A percentile compares a stretch with the other conserved stretches of the same genome.
phyloP scores from a whole-genome alignment of 2,797 vertebrate genomes.

The Gymnoscopelus braueri region DNA sequence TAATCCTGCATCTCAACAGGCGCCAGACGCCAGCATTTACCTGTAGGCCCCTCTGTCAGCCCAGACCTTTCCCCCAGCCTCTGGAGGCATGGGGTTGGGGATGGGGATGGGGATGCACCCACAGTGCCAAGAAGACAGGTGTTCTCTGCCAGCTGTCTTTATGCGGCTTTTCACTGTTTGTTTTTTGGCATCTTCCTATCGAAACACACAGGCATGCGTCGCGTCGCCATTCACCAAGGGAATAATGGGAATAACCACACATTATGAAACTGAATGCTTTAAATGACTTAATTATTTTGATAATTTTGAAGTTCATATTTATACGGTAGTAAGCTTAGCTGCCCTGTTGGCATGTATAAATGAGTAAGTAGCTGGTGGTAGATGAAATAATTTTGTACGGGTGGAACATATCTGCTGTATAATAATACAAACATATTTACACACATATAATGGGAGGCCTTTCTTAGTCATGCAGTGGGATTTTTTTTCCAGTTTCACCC shows the following conservation, averaged over 20 bases:
- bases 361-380: background rate
- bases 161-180: conserved; percentile 37
- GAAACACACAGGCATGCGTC: conserved; percentile 47
- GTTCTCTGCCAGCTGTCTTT: conserved; percentile 78
- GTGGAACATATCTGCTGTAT: too few relatives aligned
- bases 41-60: conserved; percentile 74
- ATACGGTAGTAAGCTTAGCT: background rate
- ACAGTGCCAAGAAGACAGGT: conserved; percentile 78
- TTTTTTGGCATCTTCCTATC: conserved; percentile 42
- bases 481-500: too few relatives aligned
- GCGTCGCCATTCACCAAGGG: conserved; percentile 32
- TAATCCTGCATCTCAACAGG: conserved; percentile 75
- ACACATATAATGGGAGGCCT: too few relatives aligned
- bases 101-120: conserved; percentile 59
- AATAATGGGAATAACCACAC: conserved; percentile 29
- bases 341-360: background rate
- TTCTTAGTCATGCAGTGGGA: too few relatives aligned
- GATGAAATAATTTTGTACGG: too few relatives aligned
- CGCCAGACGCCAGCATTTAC: conserved; percentile 75
- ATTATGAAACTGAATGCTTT: conserved; percentile 26
- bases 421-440: too few relatives aligned
- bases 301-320: background rate
- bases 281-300: conserved; percentile 12
- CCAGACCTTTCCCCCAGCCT: conserved; percentile 74
- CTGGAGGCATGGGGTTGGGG: conserved; percentile 68